Percentiles rank a stretch among this genome's conserved stretches.
Evolutionary conservation across 2,888 invertebrate genomes (phyloP).

Genomic region (Machimus rusticus): DNA sequence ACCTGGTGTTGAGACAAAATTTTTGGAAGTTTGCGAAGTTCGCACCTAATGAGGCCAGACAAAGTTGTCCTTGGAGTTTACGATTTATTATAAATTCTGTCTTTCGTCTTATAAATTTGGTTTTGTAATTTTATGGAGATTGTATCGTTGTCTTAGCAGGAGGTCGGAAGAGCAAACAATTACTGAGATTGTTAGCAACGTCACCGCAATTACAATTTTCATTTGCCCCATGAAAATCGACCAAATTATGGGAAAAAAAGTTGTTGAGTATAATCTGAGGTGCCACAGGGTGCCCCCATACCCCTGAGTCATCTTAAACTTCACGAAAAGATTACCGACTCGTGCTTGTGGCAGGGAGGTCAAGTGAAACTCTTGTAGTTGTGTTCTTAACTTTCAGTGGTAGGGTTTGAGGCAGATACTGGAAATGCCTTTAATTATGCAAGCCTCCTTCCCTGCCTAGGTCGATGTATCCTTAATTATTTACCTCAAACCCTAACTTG

Average conservation of each 20-base stretch:
- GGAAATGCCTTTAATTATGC: background rate
- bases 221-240: background rate
- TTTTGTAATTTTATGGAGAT: background rate
- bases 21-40: background rate
- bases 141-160: background rate
- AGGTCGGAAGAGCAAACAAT: background rate
- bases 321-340: background rate
- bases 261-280: background rate
- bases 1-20: background rate
- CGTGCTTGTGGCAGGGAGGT: background rate
- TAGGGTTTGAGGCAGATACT: background rate
- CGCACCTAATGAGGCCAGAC: background rate
- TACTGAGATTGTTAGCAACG: background rate
- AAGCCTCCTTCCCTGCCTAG: background rate
- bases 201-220: background rate
- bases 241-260: background rate
- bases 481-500: background rate
- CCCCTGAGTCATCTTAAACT: background rate
- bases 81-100: background rate
- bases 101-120: background rate
- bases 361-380: background rate
- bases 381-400: background rate
- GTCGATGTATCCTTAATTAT: background rate
- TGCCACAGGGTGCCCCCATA: background rate
- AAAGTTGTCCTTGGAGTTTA: background rate